phyloP scores from a whole-genome alignment of 2,113 vertebrate genomes.

The Tichodroma muraria region DNA sequence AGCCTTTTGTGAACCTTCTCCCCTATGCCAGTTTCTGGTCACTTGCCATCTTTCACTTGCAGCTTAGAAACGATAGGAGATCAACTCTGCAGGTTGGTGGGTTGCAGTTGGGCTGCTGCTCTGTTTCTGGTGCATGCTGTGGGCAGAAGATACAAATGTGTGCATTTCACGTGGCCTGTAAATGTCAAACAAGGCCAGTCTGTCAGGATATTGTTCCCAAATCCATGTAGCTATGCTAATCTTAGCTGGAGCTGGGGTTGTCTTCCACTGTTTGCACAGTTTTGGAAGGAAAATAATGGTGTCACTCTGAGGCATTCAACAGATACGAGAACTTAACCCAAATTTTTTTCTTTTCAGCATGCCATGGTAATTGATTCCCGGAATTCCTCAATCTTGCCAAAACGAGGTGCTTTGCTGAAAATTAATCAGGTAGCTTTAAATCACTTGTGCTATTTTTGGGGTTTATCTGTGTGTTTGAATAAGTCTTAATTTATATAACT shows the following conservation, averaged over 20 bases:
- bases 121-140: background rate
- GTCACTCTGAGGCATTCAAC: background rate
- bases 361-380: constrained; percentile 88
- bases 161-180: background rate
- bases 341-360: constrained; percentile 72
- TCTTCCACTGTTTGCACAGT: background rate
- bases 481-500: background rate
- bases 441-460: rapidly evolving
- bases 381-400: constrained; percentile 89
- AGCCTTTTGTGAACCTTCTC: background rate
- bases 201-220: background rate
- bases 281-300: background rate
- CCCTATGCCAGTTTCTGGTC: background rate
- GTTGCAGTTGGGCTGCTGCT: background rate
- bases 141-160: background rate
- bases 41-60: background rate
- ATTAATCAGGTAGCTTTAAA: constrained; percentile 84
- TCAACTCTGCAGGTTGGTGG: background rate
- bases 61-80: background rate
- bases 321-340: background rate
- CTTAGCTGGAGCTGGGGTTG: background rate
- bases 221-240: background rate
- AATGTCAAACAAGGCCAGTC: background rate
- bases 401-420: constrained; percentile 85
- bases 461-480: background rate